phyloP scores from a whole-genome alignment of 2,888 invertebrate species.

The Caenorhabditis becei region DNA sequence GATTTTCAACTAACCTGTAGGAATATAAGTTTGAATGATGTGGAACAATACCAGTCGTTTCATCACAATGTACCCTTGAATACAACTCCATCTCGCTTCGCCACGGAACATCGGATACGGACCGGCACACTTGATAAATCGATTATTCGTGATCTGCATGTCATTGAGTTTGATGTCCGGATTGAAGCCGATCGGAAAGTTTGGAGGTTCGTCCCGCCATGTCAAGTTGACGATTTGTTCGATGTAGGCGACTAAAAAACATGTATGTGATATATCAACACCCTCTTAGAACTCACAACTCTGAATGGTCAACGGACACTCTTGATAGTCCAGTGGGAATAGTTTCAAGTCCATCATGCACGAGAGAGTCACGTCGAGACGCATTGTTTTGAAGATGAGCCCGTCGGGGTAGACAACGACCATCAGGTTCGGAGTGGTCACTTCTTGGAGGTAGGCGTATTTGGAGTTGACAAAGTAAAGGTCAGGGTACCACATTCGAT shows the following conservation, averaged over 20 bases:
- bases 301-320: conserved; percentile 79
- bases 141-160: conserved; percentile 77
- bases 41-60: conserved; percentile 79
- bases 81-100: conserved; percentile 79
- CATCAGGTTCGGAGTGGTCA: conserved; percentile 76
- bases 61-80: conserved; percentile 80
- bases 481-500: conserved; percentile 79
- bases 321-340: conserved; percentile 78
- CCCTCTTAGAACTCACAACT: conserved; percentile 71
- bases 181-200: conserved; percentile 79
- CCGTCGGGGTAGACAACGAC: conserved; percentile 81
- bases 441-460: conserved; percentile 79
- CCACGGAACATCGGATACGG: conserved; percentile 81
- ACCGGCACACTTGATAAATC: conserved; percentile 73
- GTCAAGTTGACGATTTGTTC: conserved; percentile 79
- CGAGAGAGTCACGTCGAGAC: conserved; percentile 80
- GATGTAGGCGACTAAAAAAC: conserved; percentile 78
- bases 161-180: conserved; percentile 79
- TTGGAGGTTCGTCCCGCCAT: conserved; percentile 78
- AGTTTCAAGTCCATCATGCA: conserved; percentile 77
- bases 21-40: conserved; percentile 81
- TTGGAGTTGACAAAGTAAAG: conserved; percentile 81
- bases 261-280: background rate
- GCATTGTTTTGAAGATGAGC: conserved; percentile 81
- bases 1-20: conserved; percentile 74